Base-by-base conservation (phyloP, 2,113 vertebrate genomes). In the Leuciscus idus region DNA sequence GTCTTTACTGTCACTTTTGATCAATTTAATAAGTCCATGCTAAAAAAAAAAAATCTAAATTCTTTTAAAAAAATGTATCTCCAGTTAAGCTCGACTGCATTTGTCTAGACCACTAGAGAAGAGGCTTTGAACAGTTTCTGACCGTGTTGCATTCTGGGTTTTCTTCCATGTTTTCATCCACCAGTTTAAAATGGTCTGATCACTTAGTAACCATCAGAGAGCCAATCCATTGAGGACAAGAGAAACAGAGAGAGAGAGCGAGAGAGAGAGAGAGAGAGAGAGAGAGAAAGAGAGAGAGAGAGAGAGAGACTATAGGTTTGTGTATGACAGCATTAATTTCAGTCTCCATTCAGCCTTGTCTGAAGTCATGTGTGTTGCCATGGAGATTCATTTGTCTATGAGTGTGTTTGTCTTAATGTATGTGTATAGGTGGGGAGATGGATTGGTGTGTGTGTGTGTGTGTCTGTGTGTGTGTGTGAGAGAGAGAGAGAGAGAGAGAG, bases 321-420 rank as follows among this genome's bases (percentile, higher is more conserved):
- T 68, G 28, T 68, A 28, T 68, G 28, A 68, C 64, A 33, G 64
- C 28, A 68, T 68, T 68, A 68, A 68, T 68, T 19, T 36, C 30
- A 33, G 30, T 17, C 15, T 68, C 3, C 15, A 36, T 68, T 68
- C 64, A 68, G 64, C 3, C 15, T 68, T 1, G 17, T 4, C 17
- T 68, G 30, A 68, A 68, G 66, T 68, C 66, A 68, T 68, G 30
- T 68, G 30, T 68, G 15, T 68, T 19, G 15, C 15, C 64, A 68
- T 68, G 15, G 64, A 68, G 64, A 68, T 92, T 94, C 64, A 87
- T 43, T 94, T 68, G 93, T 79, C 91, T 92, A 76, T 79, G 59
- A n/a, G 57, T 62, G 73, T 94, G 93, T 86, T 90, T 91, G 85
- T 82, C 39, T 61, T 17, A 70, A 36, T 70, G 33, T 50, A 13